Conservation (phyloP, 2,113 vertebrate species). For the Corythaeola cristata region DNA sequence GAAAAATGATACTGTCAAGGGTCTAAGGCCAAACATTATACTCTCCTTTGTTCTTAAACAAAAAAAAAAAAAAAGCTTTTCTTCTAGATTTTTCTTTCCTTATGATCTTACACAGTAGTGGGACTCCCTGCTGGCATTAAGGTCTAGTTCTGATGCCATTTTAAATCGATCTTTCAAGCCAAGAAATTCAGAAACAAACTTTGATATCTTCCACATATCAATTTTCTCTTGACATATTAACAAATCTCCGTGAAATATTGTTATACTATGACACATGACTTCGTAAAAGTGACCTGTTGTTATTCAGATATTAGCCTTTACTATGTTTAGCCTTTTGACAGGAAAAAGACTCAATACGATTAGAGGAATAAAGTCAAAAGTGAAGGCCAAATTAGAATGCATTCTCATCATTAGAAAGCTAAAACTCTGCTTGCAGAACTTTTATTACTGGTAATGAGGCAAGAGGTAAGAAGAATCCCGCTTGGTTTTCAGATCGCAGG, state of each 20-base stretch:
- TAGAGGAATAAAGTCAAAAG: constrained; percentile 3
- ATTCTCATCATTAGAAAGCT: constrained; percentile 11
- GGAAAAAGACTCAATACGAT: not conserved
- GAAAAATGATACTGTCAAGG: not conserved
- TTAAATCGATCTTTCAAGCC: not conserved
- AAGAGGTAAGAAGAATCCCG: not conserved
- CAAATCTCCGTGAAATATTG: constrained; percentile 1
- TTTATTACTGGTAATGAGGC: constrained; percentile 36
- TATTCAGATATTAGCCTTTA: not conserved
- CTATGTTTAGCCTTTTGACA: not conserved
- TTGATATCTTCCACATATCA: not conserved
- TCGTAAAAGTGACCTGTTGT: not conserved
- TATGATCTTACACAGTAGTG: not conserved
- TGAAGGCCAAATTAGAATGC: constrained; percentile 7
- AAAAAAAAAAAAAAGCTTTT: not conserved
- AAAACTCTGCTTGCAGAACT: constrained; percentile 8
- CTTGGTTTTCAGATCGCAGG: constrained; percentile 23
- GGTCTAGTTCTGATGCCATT: not conserved
- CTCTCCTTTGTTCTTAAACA: not conserved
- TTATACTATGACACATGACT: not conserved
- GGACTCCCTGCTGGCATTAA: not conserved
- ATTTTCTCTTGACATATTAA: constrained; percentile 32
- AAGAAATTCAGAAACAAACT: not conserved
- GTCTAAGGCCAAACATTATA: not conserved
- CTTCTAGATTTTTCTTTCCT: constrained; percentile 7